A percentile compares a stretch with the other conserved stretches of the same genome.
Conservation (phyloP, 2,888 invertebrate genomes). For the Cybosia mesomella region DNA sequence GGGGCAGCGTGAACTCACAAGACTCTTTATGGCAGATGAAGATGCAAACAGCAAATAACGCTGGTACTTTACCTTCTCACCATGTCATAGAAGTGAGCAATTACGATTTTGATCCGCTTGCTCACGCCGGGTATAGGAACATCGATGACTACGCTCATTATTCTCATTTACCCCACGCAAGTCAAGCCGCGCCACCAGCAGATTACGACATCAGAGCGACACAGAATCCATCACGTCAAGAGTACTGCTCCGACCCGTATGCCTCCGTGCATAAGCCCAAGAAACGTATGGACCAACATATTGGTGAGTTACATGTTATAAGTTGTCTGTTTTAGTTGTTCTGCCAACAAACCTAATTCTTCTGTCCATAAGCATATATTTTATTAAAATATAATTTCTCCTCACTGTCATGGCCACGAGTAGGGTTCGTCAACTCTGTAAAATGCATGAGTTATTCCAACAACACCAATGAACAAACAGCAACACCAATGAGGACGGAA, state of each 20-base stretch:
- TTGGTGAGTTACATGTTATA: constrained; percentile 87
- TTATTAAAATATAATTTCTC: not conserved
- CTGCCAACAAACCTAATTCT: not conserved
- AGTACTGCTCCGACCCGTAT: constrained; percentile 95
- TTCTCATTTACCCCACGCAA: constrained; percentile 89
- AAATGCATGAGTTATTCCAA: too few relatives aligned
- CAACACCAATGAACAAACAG: too few relatives aligned
- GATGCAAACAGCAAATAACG: constrained; percentile 92
- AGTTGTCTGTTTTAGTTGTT: too few relatives aligned
- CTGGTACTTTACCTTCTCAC: constrained; percentile 84
- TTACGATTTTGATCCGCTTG: constrained; percentile 91
- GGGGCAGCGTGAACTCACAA: constrained; percentile 98
- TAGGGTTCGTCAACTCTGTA: too few relatives aligned
- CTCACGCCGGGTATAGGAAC: constrained; percentile 95
- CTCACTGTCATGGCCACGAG: too few relatives aligned
- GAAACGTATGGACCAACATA: constrained; percentile 94
- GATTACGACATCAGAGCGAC: constrained; percentile 91
- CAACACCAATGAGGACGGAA: too few relatives aligned
- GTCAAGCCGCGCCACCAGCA: constrained; percentile 82
- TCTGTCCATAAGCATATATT: not conserved
- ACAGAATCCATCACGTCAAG: constrained; percentile 94
- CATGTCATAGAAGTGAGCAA: constrained; percentile 89
- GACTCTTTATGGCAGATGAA: constrained; percentile 98
- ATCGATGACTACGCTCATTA: constrained; percentile 94
- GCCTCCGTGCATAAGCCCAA: constrained; percentile 96